Conservation (phyloP, 1,140 invertebrate species). For the Steinernema khuongi region DNA sequence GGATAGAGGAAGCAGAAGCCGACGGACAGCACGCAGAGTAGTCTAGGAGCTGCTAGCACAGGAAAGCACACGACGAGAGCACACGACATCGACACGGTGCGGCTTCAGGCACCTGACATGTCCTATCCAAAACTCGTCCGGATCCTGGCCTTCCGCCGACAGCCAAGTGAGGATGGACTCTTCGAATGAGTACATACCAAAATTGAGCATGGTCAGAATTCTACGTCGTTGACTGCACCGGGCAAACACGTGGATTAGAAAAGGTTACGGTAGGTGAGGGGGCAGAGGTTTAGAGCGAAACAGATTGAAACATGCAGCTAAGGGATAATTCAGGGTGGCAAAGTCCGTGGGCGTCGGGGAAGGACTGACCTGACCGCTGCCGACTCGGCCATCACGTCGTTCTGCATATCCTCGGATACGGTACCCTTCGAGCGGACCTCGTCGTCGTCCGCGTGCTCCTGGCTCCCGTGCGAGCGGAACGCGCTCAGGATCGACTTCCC, state of each 20-base stretch:
- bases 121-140: constrained; percentile 48
- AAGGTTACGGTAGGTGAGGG: not conserved
- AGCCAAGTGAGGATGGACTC: constrained; percentile 54
- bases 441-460: constrained; percentile 46
- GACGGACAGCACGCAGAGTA: constrained; percentile 1
- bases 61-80: constrained; percentile 2
- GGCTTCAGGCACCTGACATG: constrained; percentile 38
- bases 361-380: constrained; percentile 44
- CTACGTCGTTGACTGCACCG: constrained; percentile 51
- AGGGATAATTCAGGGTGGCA: not conserved
- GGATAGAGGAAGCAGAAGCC: constrained; percentile 11
- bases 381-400: constrained; percentile 38
- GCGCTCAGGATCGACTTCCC: constrained; percentile 43
- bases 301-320: not conserved
- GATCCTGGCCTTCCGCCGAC: constrained; percentile 43
- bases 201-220: constrained; percentile 52
- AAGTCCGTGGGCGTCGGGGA: not conserved
- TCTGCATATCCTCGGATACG: constrained; percentile 12
- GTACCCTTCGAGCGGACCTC: constrained; percentile 44
- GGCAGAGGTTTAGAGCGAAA: not conserved
- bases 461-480: constrained; percentile 40
- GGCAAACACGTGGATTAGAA: constrained; percentile 17
- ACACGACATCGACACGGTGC: constrained; percentile 24
- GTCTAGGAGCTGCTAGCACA: not conserved
- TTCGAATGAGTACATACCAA: constrained; percentile 54